A percentile compares a stretch with the other conserved stretches of the same genome.
phyloP scores from a whole-genome alignment of 2,888 invertebrate species.

The Protodeltote pygarga region DNA sequence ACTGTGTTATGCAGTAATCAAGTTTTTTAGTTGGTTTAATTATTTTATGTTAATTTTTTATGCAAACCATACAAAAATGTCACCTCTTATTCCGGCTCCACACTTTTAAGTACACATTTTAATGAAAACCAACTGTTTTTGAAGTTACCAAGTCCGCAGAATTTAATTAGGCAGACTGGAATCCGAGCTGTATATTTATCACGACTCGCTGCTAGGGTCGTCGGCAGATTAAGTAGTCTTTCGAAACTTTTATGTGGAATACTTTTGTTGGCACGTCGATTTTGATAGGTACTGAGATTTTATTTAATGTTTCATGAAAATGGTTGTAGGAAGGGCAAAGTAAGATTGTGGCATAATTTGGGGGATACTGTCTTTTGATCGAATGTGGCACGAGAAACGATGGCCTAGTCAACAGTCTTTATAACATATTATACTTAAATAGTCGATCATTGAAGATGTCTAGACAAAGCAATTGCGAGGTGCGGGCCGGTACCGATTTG shows the following conservation, averaged over 20 bases:
- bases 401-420: no score
- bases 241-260: background rate
- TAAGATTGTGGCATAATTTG: no score
- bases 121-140: slow-evolving; percentile 11
- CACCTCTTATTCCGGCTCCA: background rate
- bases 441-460: no score
- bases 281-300: background rate
- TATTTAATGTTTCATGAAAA: background rate
- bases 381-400: no score
- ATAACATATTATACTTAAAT: no score
- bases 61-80: background rate
- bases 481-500: no score
- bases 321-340: no score
- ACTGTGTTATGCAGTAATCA: no score
- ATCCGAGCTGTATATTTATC: slow-evolving; percentile 14
- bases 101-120: slow-evolving; percentile 2
- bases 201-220: background rate
- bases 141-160: slow-evolving; percentile 28
- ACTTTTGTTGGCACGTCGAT: background rate
- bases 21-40: no score
- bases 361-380: no score
- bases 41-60: no score
- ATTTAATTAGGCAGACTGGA: slow-evolving; percentile 21
- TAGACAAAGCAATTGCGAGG: no score
- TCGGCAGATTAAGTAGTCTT: background rate